These are phyloP conservation scores for Carassius auratus DNA, from an alignment of 2,113 vertebrate species.

Conservation along the genomic window DNA sequence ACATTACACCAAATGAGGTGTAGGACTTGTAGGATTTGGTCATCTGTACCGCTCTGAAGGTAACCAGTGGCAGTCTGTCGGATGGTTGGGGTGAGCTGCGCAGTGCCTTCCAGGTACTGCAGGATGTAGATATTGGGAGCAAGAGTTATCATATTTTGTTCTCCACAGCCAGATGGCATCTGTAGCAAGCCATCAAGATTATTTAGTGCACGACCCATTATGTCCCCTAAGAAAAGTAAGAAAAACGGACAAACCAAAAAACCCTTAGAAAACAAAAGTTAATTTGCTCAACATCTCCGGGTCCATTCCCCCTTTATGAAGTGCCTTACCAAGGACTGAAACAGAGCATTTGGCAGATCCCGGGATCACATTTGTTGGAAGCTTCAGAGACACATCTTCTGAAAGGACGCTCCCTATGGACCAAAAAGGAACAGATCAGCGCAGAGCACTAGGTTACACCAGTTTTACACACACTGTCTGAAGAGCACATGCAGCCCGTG, in stretches of 20 bases:
- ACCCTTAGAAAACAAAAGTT: too few species aligned
- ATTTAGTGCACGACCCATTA: constrained; percentile 81
- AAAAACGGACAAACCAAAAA: too few species aligned
- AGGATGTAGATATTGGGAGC: constrained; percentile 88
- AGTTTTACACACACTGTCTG: too few species aligned
- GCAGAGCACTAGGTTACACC: too few species aligned
- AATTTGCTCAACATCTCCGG: too few species aligned
- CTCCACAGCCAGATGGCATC: constrained; percentile 88
- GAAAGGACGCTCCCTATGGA: constrained; percentile 31
- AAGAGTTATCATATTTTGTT: constrained; percentile 87
- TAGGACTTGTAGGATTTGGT: not conserved
- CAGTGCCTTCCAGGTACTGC: constrained; percentile 80
- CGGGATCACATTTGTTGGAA: constrained; percentile 60
- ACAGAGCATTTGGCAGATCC: constrained; percentile 78
- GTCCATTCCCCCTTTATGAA: too few species aligned
- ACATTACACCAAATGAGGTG: too few species aligned
- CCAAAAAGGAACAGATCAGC: not conserved
- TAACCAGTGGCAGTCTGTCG: not conserved
- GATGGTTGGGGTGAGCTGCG: constrained; percentile 80
- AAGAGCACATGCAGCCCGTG: too few species aligned
- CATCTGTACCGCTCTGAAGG: not conserved
- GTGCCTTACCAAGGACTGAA: constrained; percentile 77
- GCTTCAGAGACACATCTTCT: not conserved
- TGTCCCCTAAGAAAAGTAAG: constrained; percentile 78
- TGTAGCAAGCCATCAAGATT: constrained; percentile 79